Evolutionary conservation across 2,888 invertebrate species (phyloP), one percentile per base, ranked within the genome.

Genomic region (Diaperis boleti): DNA sequence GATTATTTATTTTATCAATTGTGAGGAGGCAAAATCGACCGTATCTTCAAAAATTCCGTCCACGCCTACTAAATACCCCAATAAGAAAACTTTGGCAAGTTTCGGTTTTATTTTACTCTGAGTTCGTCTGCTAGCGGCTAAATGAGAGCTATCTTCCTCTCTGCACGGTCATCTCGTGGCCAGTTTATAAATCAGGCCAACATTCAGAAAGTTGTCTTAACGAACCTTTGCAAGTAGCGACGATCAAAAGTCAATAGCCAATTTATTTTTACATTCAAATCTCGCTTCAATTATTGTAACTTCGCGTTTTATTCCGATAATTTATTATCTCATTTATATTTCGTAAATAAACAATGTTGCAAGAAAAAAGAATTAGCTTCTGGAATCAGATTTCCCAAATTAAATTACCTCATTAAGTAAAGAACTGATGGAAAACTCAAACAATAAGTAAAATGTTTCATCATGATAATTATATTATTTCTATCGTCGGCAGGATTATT

Each of bases 171-270:
- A 73, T 76, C 74, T 73, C 76, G 76, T 76, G 76, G 77, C 69
- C 74, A 69, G 76, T 77, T 77, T 77, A 77, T 76, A 77, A 78
- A 78, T 78, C 76, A 77, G 74, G 69, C 74, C 66, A 76, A 76
- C 78, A 76, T 77, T 76, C 76, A 78, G 74, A 76, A 77, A 76
- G 72, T 75, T 75, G 72, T 66, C 73, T 71, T 76, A 76, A 76
- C 75, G 75, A 77, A 75, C 74, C 73, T 67, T 42, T 41, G 68
- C 67, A 68, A 65, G 70, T 68, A 52, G 71, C 71, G 70, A 69
- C 72, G 72, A 71, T 72, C 74, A 72, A 73, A 74, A 72, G 74
- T 76, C 76, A 76, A 77, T 77, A 74, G 73, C 69, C 74, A 76
- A 76, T 76, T 72, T 67, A 68, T 68, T 67, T 69, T 60, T 68